Evolutionary conservation across 2,797 vertebrate genomes (phyloP).

Genomic region (Potorous gilbertii): DNA sequence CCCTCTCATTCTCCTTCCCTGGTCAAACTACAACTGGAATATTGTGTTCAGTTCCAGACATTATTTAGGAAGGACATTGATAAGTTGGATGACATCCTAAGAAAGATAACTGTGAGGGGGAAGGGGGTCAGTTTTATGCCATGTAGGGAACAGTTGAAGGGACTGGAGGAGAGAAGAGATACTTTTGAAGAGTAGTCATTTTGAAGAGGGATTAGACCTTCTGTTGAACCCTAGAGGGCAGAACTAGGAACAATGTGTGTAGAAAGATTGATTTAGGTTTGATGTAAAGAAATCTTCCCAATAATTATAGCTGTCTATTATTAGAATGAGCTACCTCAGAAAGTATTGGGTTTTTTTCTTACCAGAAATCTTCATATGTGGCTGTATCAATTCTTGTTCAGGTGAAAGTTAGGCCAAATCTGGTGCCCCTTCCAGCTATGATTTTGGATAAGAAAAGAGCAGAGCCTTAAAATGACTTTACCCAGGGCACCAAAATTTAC

Average conservation of each 20-base stretch:
- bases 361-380: background rate
- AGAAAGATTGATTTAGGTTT: background rate
- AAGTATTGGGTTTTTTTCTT: background rate
- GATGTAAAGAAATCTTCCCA: background rate
- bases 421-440: background rate
- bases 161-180: no score
- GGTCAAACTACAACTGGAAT: no score
- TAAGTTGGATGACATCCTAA: background rate
- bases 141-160: no score
- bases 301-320: background rate
- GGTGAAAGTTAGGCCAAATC: background rate
- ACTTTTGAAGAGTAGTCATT: background rate
- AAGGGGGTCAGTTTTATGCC: no score
- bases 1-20: no score
- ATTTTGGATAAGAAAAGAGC: background rate
- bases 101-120: no score
- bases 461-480: background rate
- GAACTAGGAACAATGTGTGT: background rate
- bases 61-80: background rate
- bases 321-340: background rate
- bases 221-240: background rate
- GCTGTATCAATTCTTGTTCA: background rate
- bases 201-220: background rate
- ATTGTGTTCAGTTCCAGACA: no score
- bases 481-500: background rate